A percentile compares a stretch with the other conserved stretches of the same genome.
These are phyloP conservation scores for Argyrosomus japonicus DNA, from an alignment of 2,113 vertebrate species.

Conservation along the genomic window DNA sequence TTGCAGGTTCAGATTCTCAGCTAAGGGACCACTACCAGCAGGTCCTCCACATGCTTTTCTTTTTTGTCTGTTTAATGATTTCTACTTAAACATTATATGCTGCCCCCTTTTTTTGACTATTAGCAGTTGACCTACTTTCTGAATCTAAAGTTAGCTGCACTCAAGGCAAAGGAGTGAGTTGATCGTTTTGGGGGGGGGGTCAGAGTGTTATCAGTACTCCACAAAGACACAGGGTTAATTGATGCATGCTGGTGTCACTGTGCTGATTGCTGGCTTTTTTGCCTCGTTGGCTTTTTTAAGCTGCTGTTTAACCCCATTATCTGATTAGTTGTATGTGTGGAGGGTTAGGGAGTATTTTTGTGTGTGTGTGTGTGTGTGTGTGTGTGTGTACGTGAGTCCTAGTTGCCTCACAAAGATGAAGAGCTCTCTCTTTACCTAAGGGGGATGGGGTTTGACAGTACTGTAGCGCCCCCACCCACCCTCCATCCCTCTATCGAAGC, in stretches of 20 bases:
- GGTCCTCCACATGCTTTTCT: slow-evolving; percentile 24
- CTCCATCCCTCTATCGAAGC: slow-evolving; percentile 49
- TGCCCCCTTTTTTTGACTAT: slow-evolving; percentile 49
- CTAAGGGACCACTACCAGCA: slow-evolving; percentile 46
- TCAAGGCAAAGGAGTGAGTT: slow-evolving; percentile 43
- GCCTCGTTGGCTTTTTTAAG: slow-evolving; percentile 57
- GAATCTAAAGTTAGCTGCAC: slow-evolving; percentile 63
- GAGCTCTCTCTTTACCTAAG: slow-evolving; percentile 69
- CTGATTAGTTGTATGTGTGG: slow-evolving; percentile 52
- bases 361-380: slow-evolving; percentile 11
- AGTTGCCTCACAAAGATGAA: slow-evolving; percentile 70
- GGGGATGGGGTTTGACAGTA: slow-evolving; percentile 70
- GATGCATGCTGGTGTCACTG: slow-evolving; percentile 61
- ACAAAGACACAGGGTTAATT: slow-evolving; percentile 65
- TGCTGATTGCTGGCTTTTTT: slow-evolving; percentile 58
- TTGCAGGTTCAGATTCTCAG: slow-evolving; percentile 44
- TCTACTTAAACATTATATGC: slow-evolving; percentile 37
- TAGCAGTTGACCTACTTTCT: slow-evolving; percentile 70
- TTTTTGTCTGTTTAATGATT: neutral
- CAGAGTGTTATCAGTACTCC: slow-evolving; percentile 51
- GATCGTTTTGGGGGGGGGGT: slow-evolving; percentile 19
- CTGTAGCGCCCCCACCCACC: slow-evolving; percentile 59
- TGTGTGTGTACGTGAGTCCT: slow-evolving; percentile 24
- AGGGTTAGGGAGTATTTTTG: slow-evolving; percentile 20
- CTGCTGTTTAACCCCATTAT: slow-evolving; percentile 67